phyloP scores from a whole-genome alignment of 2,888 invertebrate genomes.

The Ypsolopha scabrella region DNA sequence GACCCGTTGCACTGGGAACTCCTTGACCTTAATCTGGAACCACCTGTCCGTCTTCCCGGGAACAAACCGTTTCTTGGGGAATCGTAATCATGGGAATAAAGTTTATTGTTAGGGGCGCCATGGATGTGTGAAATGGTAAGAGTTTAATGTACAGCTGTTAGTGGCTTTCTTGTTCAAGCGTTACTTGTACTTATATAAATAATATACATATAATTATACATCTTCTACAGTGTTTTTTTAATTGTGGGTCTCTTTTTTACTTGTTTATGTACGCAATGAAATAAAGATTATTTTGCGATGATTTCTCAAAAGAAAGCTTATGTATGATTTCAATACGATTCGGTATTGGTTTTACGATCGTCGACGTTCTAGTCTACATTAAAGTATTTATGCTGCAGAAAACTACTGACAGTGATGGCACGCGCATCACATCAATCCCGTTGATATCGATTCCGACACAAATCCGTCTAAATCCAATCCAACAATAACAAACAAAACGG shows the following conservation, averaged over 20 bases:
- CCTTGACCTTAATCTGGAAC: conserved; percentile 56
- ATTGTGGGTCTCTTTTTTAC: no score
- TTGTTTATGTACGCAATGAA: neutral
- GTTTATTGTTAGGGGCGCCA: conserved; percentile 10
- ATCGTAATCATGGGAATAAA: conserved; percentile 57
- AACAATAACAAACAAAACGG: conserved; percentile 10
- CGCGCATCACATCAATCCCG: neutral
- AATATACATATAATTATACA: neutral
- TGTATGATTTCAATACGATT: no score
- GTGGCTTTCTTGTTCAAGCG: neutral
- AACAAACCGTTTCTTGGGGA: conserved; percentile 33
- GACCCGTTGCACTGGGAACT: conserved; percentile 58
- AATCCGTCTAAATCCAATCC: conserved; percentile 8
- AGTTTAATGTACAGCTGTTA: conserved; percentile 2
- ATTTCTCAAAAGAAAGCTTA: no score
- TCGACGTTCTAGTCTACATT: no score
- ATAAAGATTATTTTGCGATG: neutral
- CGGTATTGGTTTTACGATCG: no score
- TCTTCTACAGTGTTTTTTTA: no score
- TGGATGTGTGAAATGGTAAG: conserved; percentile 9
- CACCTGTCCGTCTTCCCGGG: conserved; percentile 47
- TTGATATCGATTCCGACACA: neutral
- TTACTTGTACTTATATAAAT: neutral
- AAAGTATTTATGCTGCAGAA: neutral
- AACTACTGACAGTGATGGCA: neutral